Base-by-base conservation (phyloP, 1,140 invertebrate species). In the Ostrea denselamellosa region DNA sequence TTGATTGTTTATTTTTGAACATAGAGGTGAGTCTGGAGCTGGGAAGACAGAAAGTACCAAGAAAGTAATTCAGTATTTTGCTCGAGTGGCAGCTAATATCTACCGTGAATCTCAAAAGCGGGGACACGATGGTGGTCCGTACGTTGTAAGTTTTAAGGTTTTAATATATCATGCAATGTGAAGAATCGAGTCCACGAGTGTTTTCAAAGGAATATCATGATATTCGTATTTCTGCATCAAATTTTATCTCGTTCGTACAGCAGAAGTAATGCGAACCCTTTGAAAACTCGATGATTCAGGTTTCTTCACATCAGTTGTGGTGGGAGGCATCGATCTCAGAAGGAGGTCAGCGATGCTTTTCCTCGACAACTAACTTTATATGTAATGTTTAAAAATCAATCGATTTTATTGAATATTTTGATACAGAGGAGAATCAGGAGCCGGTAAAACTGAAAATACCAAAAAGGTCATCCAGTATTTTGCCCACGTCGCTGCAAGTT, bases 1-100 rank as follows among this genome's bases (percentile, higher is more conserved):
- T 17, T 53, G 82, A 53, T 83, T 83, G 51, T 22, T 83, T 85
- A n/a, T 62, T 85, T 56, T 62, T 62, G 51, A 34, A 85, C 95
- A n/a, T 90, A 93, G 92, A 95, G 98, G 98, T 95, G 98, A 99
- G 96, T 99, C 98, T 97, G 98, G 98, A 96, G 98, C 98, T 95
- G 98, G 98, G 34, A 99, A 99, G 96, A 99, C 98, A 97, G 98
- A 99, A 96, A 99, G 99, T 97, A 99, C 98, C 96, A 99, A 99
- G 96, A 99, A 99, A 96, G 98, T 99, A 96, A 99, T 99, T 96
- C 97, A 97, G 94, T 99, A 99, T 96, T 99, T 99, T 96, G 98
- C 98, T 95, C 98, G 97, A 93, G 98, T 99, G 91, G 98, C 98
- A 96, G 98, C 98, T 71, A 92, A 91, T 86, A 90, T 93, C 25